Base-by-base conservation (phyloP, 2,797 vertebrate genomes). In the Netta rufina region DNA sequence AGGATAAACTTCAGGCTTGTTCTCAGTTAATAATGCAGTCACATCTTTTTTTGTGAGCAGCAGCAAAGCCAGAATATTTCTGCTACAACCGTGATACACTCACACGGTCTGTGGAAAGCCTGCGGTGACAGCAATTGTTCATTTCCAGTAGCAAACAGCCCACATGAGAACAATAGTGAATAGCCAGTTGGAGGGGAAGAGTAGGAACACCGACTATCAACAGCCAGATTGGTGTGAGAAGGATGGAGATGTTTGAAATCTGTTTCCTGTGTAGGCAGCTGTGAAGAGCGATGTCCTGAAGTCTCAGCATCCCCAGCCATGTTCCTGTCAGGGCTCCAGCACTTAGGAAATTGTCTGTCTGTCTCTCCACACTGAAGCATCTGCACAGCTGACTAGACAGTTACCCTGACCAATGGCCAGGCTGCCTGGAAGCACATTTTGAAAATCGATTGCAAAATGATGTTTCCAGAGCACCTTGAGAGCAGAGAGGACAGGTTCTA, bases 261-360 rank as follows among this genome's bases (percentile, higher is more conserved):
- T 86, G 67, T 80, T 94, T 96, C 88, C 95, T 92, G 67, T 49
- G 33, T 78, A 85, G 80, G 83, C 90, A 93, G 77, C 91, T 92
- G 90, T 77, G 81, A 90, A 64, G 81, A 90, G 53, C 90, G 65
- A 19, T 0, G 22, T 92, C 72, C 71, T 89, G 77, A 71, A 89
- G 77, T 71, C 47, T 75, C 83, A 80, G 74, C 53, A 39, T 25
- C 39, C 28, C 32, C 0, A 0, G 15, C n/a, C 0, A 0, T 0
- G 0, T 56, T 91, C 53, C 83, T 93, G 80, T 82, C 18, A 3
- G 32, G 54, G 61, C 71, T 92, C 70, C 79, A 87, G 57, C 0
- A 0, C 82, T 86, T 88, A 76, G 77, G 90, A 94, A 96, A 90
- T 91, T 0, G 0, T 69, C 57, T 53, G 54, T 82, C 70, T 85